Evolutionary conservation across 2,113 vertebrate genomes (phyloP).

Genomic region (Gavia stellata): DNA sequence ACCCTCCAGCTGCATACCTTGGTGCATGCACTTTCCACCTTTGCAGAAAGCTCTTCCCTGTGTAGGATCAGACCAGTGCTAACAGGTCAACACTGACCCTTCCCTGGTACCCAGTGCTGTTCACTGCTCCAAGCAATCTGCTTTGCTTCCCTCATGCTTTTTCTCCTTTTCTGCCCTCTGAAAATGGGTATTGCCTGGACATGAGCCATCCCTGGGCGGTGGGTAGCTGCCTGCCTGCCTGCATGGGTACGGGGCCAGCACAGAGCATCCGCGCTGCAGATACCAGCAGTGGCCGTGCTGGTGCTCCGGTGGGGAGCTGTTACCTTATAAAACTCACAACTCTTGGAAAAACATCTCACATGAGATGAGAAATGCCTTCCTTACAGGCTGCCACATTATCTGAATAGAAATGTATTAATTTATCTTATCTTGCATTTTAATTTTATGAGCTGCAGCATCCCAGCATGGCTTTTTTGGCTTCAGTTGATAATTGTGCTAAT

Average conservation of each 20-base stretch:
- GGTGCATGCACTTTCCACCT: neutral
- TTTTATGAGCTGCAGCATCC: neutral
- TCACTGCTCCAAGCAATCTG: neutral
- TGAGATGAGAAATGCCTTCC: neutral
- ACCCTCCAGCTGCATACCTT: neutral
- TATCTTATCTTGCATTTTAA: neutral
- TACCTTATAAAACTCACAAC: neutral
- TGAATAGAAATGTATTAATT: neutral
- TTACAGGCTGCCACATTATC: neutral
- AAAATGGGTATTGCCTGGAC: neutral
- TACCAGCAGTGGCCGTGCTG: neutral
- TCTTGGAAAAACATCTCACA: neutral
- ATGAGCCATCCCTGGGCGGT: neutral
- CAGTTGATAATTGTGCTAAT: neutral
- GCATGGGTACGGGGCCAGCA: fast-evolving
- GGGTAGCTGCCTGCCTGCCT: neutral
- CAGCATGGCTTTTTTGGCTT: neutral
- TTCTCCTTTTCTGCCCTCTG: neutral
- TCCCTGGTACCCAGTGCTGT: neutral
- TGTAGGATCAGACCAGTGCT: neutral
- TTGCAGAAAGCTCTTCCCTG: neutral
- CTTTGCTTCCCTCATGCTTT: neutral
- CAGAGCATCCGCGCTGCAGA: neutral
- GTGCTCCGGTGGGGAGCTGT: neutral
- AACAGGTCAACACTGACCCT: neutral